These are phyloP conservation scores for Chiroxiphia lanceolata DNA, from an alignment of 2,797 vertebrate species.

Conservation along the genomic window DNA sequence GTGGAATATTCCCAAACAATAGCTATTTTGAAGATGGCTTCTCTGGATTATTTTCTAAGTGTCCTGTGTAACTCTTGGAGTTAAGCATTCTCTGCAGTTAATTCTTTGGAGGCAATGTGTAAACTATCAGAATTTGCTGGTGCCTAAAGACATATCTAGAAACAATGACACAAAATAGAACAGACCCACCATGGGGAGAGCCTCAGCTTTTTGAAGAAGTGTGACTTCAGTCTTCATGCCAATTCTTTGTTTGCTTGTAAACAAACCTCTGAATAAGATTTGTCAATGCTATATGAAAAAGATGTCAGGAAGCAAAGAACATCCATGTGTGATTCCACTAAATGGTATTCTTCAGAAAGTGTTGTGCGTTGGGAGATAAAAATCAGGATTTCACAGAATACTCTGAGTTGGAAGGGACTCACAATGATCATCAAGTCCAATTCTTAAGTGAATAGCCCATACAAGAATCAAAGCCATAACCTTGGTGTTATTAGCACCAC, in stretches of 20 bases:
- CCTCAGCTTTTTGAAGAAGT: conserved; percentile 6
- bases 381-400: background rate
- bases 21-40: background rate
- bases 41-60: background rate
- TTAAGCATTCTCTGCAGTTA: background rate
- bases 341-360: background rate
- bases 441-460: background rate
- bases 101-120: conserved; percentile 24
- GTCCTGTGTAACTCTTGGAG: background rate
- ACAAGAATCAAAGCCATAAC: background rate
- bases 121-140: conserved; percentile 1
- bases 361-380: rapidly evolving
- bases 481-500: background rate
- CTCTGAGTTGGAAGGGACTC: background rate
- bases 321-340: background rate
- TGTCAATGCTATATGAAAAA: background rate
- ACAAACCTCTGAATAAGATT: background rate
- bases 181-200: background rate
- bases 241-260: conserved; percentile 33
- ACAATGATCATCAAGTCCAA: background rate
- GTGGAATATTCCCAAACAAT: background rate
- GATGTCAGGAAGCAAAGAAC: background rate
- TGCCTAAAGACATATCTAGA: conserved; percentile 10
- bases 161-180: conserved; percentile 41
- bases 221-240: background rate